Evolutionary conservation across 1,140 invertebrate genomes (phyloP).

Genomic region (Scaptomyza pallida): DNA sequence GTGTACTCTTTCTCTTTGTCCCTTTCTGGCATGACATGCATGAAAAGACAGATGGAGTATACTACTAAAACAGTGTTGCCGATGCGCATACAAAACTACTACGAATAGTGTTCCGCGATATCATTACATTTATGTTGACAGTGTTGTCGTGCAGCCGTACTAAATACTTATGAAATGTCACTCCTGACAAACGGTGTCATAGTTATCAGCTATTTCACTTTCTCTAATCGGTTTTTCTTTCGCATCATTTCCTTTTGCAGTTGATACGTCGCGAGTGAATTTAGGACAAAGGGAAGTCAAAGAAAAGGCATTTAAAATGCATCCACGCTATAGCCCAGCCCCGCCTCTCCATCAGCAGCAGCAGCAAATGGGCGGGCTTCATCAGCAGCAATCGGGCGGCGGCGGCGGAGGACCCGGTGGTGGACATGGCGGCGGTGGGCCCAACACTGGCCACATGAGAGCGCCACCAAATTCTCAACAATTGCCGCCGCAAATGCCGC

Average conservation of each 20-base stretch:
- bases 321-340: slow-evolving; percentile 69
- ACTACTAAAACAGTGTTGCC: slow-evolving; percentile 31
- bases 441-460: slow-evolving; percentile 37
- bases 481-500: slow-evolving; percentile 62
- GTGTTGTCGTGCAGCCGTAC: neutral
- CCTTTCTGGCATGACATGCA: slow-evolving; percentile 1
- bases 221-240: slow-evolving; percentile 28
- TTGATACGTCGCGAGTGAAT: slow-evolving; percentile 11
- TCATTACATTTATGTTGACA: neutral
- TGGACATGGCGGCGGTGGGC: slow-evolving; percentile 25
- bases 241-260: slow-evolving; percentile 18
- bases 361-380: slow-evolving; percentile 17
- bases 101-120: neutral
- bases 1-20: neutral
- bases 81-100: slow-evolving; percentile 13
- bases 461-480: slow-evolving; percentile 57
- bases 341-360: slow-evolving; percentile 50
- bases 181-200: no score
- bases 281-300: slow-evolving; percentile 1
- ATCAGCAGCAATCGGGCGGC: slow-evolving; percentile 55
- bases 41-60: slow-evolving; percentile 7
- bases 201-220: slow-evolving; percentile 4
- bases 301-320: slow-evolving; percentile 43
- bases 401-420: slow-evolving; percentile 8
- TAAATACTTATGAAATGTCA: neutral